Conservation (phyloP, 2,797 vertebrate species). For the Myoxocephalus aenaeus region DNA sequence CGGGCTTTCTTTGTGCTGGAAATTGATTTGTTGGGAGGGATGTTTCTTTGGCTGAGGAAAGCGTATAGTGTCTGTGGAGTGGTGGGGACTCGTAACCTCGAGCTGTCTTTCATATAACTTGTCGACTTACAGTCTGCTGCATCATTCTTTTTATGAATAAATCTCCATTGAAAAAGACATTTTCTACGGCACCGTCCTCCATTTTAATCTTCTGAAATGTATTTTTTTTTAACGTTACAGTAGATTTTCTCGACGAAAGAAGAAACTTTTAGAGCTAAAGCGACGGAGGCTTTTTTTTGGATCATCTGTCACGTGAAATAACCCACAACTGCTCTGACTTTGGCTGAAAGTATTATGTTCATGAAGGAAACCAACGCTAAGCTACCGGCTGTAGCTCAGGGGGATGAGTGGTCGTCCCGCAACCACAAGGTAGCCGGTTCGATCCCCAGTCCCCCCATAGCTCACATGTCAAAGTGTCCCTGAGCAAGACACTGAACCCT, state of each 20-base stretch:
- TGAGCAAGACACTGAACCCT: too few species aligned
- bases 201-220: background rate
- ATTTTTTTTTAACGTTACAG: too few species aligned
- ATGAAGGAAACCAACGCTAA: background rate
- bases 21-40: constrained; percentile 61
- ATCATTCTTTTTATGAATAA: background rate
- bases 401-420: too few species aligned
- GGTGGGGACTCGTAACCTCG: constrained; percentile 24
- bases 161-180: background rate
- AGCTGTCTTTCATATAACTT: constrained; percentile 27
- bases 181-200: background rate
- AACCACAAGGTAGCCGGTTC: too few species aligned
- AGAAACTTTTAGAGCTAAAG: too few species aligned
- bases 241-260: background rate
- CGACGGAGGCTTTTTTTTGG: too few species aligned
- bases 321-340: background rate
- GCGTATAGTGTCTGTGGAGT: constrained; percentile 11
- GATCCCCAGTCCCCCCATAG: too few species aligned
- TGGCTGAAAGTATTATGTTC: background rate
- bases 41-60: constrained; percentile 32
- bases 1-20: constrained; percentile 37
- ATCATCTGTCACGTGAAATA: background rate
- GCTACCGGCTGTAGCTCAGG: too few species aligned
- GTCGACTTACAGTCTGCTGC: constrained; percentile 14
- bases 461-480: too few species aligned